These are phyloP conservation scores for Bufotes viridis DNA, from an alignment of 2,797 vertebrate species.

Conservation along the genomic window DNA sequence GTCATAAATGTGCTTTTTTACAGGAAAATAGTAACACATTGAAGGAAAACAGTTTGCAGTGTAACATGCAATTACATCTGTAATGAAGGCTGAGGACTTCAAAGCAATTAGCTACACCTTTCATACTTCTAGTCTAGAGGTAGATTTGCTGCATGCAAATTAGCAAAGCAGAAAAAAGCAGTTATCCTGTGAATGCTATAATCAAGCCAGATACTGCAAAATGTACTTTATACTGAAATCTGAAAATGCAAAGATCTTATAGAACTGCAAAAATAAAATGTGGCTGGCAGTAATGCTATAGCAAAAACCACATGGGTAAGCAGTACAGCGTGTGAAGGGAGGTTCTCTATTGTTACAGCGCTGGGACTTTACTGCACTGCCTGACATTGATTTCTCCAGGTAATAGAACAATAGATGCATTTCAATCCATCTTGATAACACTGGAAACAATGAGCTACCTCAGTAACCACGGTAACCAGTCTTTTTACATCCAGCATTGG, in stretches of 20 bases:
- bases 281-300: neutral
- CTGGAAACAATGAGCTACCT: conserved; percentile 53
- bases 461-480: conserved; percentile 57
- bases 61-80: conserved; percentile 4
- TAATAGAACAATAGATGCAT: conserved; percentile 58
- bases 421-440: conserved; percentile 59
- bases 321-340: neutral
- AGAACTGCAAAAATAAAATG: neutral
- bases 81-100: neutral
- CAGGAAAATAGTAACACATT: neutral
- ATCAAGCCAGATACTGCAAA: neutral
- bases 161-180: neutral
- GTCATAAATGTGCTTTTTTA: neutral
- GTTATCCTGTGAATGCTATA: neutral
- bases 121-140: neutral
- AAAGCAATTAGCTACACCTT: conserved; percentile 20
- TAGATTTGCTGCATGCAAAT: neutral
- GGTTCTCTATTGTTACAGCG: conserved; percentile 28
- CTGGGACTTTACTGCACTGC: conserved; percentile 26
- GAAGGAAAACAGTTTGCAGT: neutral
- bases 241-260: neutral
- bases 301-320: conserved; percentile 1
- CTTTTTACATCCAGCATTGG: conserved; percentile 39
- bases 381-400: conserved; percentile 59
- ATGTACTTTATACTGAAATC: neutral